phyloP scores from a whole-genome alignment of 1,140 invertebrate genomes.

The Sminthurinus signatus region DNA sequence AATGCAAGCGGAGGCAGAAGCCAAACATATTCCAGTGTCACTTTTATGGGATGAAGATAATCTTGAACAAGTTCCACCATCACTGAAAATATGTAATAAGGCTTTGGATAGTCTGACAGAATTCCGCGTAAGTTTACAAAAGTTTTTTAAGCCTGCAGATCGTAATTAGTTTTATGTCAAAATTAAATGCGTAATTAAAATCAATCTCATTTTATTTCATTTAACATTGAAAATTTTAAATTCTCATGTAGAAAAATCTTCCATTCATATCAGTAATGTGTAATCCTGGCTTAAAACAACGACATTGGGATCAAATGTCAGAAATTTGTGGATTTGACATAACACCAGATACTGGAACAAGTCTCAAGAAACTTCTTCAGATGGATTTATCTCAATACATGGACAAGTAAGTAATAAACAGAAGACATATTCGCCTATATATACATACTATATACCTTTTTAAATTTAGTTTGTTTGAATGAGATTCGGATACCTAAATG shows the following conservation, averaged over 20 bases:
- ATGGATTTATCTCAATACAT: slow-evolving; percentile 66
- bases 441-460: too few relatives aligned
- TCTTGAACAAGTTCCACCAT: slow-evolving; percentile 64
- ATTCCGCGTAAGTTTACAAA: slow-evolving; percentile 59
- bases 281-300: slow-evolving; percentile 73
- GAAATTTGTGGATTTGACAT: slow-evolving; percentile 72
- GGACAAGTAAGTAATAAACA: slow-evolving; percentile 60
- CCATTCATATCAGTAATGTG: slow-evolving; percentile 76
- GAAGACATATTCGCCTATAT: too few relatives aligned
- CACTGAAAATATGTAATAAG: slow-evolving; percentile 64
- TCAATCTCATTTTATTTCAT: too few relatives aligned
- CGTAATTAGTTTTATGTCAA: slow-evolving; percentile 8
- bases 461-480: background rate
- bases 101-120: slow-evolving; percentile 66
- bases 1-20: slow-evolving; percentile 38
- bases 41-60: slow-evolving; percentile 61
- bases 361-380: slow-evolving; percentile 71
- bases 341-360: slow-evolving; percentile 75
- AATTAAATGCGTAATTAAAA: background rate
- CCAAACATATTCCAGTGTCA: slow-evolving; percentile 36
- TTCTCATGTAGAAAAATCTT: slow-evolving; percentile 58
- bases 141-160: too few relatives aligned
- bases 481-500: background rate
- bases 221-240: too few relatives aligned
- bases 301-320: slow-evolving; percentile 89